These are phyloP conservation scores for Corvus cornix DNA, from an alignment of 2,113 vertebrate species.

Conservation along the genomic window DNA sequence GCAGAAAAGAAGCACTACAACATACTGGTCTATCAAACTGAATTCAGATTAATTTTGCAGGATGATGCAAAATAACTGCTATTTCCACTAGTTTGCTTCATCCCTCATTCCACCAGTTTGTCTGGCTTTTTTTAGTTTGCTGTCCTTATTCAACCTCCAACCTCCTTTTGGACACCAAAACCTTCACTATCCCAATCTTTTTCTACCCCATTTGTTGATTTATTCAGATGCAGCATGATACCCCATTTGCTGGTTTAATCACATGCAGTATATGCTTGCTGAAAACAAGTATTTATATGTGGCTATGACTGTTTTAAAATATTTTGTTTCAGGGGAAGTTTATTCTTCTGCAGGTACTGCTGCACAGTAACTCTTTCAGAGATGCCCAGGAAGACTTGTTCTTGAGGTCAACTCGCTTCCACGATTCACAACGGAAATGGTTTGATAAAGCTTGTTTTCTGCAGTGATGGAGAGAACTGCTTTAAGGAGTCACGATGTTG, in stretches of 20 bases:
- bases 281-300: neutral
- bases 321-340: neutral
- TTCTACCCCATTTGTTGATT: neutral
- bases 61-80: neutral
- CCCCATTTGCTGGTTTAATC: neutral
- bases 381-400: neutral
- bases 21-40: neutral
- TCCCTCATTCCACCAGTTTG: neutral
- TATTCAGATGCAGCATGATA: neutral
- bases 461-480: neutral
- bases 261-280: neutral
- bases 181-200: neutral
- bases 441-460: neutral
- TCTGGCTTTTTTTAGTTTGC: neutral
- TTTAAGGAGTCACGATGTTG: neutral
- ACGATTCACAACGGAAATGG: neutral
- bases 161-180: neutral
- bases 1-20: neutral
- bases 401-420: neutral
- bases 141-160: neutral
- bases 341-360: neutral
- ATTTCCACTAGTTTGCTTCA: neutral
- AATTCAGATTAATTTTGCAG: neutral
- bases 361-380: neutral
- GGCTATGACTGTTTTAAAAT: neutral